A percentile compares a stretch with the other conserved stretches of the same genome.
phyloP scores from a whole-genome alignment of 2,113 vertebrate genomes.

The Phocoena phocoena region DNA sequence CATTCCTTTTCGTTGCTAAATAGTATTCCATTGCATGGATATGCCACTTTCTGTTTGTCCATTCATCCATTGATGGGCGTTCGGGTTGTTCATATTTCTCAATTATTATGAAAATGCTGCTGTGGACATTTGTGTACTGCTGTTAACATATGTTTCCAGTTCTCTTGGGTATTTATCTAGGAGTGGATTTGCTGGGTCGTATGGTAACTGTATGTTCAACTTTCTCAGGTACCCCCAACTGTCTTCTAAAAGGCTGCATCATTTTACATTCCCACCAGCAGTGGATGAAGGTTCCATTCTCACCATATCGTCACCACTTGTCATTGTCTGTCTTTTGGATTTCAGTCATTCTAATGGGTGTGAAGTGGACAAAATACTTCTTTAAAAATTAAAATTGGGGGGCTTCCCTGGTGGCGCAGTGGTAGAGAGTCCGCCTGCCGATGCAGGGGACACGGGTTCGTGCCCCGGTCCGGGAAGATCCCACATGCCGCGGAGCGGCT shows the following conservation, averaged over 20 bases:
- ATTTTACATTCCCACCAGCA: not conserved
- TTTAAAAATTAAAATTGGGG: not conserved
- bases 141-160: not conserved
- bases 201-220: not conserved
- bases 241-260: not conserved
- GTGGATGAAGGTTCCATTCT: not conserved
- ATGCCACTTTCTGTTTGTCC: too few species aligned
- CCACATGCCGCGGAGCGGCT: too few species aligned
- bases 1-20: too few species aligned
- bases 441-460: too few species aligned
- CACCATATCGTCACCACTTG: not conserved
- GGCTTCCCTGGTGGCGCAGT: too few species aligned
- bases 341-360: not conserved
- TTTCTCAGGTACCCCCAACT: not conserved
- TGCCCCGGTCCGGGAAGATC: too few species aligned
- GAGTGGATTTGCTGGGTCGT: not conserved
- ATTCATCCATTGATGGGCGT: too few species aligned
- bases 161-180: not conserved
- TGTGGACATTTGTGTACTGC: not conserved
- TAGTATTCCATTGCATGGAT: too few species aligned
- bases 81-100: not conserved
- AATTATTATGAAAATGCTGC: not conserved
- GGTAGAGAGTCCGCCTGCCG: too few species aligned
- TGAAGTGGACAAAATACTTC: not conserved
- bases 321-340: not conserved